Evolutionary conservation across 1,140 invertebrate species (phyloP), one percentile per base, ranked within the genome.

Genomic region (Drosophila simulans): DNA sequence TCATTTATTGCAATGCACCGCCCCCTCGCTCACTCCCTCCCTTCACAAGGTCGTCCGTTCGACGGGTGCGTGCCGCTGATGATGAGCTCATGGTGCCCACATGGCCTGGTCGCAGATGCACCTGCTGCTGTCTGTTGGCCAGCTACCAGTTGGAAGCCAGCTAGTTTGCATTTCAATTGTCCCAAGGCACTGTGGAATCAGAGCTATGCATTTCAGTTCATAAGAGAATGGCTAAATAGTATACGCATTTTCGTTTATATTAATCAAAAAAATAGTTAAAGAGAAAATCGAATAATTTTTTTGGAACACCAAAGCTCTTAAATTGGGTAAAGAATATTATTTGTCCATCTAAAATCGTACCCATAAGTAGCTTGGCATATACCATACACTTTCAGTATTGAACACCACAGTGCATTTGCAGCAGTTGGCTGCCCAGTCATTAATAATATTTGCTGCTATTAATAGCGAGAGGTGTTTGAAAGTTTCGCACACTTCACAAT

Each of bases 101-200:
- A 65, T 79, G 73, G 46, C 34, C 58, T 54, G 65, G 15, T 25
- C 35, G 37, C 13, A 43, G 59, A 42, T 82, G 65, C 83, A 86
- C 82, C 82, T 83, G 78, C 73, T 79, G 77, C 60, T 71, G 53
- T 45, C 73, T 55, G 17, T 55, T 49, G 22, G 54, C 53, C 64
- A 48, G 73, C 60, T 77, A 66, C 56, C 68, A 70, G 58, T 64
- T 79, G 59, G 60, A 53, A 42, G 68, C 40, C 55, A 72, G 73
- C 68, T 75, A 37, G 76, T 71, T 81, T 81, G 82, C 65, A 88
- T 86, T 88, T 78, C 62, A 88, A 88, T 75, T 78, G 83, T 71
- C 60, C 63, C 37, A 64, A 42, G 11, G 46, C 25, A 77, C 72
- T 15, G 49, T 71, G 76, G 77, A 39, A 54, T 49, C 62, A 31